Evolutionary conservation across 1,140 invertebrate genomes (phyloP).

Genomic region (Panulirus ornatus): DNA sequence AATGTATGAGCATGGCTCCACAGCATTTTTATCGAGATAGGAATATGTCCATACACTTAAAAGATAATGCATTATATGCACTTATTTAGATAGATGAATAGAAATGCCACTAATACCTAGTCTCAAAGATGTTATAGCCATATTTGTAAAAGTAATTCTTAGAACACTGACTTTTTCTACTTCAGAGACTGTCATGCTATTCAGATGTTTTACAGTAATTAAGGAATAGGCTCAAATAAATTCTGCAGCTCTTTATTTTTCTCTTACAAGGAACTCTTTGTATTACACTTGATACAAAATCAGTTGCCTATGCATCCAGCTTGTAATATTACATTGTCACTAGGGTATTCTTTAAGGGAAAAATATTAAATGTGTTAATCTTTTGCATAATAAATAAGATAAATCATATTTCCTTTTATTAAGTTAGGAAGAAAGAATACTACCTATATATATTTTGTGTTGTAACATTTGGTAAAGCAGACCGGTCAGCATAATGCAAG

Average conservation of each 20-base stretch:
- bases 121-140: neutral
- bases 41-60: neutral
- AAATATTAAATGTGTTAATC: neutral
- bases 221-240: neutral
- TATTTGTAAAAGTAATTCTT: neutral
- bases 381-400: constrained; percentile 10
- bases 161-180: neutral
- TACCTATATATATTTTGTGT: too few relatives aligned
- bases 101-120: constrained; percentile 5
- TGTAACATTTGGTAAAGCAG: too few relatives aligned
- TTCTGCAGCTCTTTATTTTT: neutral
- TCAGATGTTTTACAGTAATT: constrained; percentile 8
- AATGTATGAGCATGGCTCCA: constrained; percentile 8
- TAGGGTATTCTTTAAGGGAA: neutral
- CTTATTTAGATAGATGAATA: neutral
- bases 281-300: constrained; percentile 5
- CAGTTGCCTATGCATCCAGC: neutral
- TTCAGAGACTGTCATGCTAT: neutral
- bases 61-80: neutral
- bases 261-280: neutral
- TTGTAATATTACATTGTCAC: neutral
- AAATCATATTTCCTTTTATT: neutral
- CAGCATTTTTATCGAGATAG: neutral
- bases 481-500: too few relatives aligned
- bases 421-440: too few relatives aligned